Conservation (phyloP, 2,113 vertebrate genomes). For the Dendropsophus ebraccatus region DNA sequence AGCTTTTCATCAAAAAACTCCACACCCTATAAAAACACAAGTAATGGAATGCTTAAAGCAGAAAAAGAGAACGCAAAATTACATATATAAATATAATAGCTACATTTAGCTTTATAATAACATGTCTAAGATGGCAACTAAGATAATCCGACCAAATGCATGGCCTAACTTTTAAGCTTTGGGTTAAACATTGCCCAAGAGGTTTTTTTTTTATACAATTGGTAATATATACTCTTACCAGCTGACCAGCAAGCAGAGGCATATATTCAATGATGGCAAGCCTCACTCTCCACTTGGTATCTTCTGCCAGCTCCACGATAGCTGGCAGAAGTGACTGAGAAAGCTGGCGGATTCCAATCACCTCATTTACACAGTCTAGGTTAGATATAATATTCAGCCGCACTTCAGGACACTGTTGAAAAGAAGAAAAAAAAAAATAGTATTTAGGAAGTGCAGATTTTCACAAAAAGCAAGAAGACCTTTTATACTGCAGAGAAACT, state of each 20-base stretch:
- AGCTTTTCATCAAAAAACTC: slow-evolving; percentile 94
- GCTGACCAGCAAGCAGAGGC: slow-evolving; percentile 88
- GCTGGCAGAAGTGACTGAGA: slow-evolving; percentile 89
- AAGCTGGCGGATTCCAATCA: slow-evolving; percentile 88
- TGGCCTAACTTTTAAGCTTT: too few species aligned
- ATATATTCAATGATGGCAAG: slow-evolving; percentile 91
- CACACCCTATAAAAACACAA: slow-evolving; percentile 77
- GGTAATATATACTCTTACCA: slow-evolving; percentile 74
- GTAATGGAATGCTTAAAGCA: neutral
- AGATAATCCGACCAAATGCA: too few species aligned
- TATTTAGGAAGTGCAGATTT: neutral
- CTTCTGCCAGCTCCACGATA: slow-evolving; percentile 89
- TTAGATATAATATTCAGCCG: slow-evolving; percentile 92
- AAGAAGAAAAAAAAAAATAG: too few species aligned
- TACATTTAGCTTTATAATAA: too few species aligned
- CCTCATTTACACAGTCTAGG: slow-evolving; percentile 89
- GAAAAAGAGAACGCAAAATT: too few species aligned
- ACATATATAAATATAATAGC: too few species aligned
- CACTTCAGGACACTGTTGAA: slow-evolving; percentile 84
- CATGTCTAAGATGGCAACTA: too few species aligned
- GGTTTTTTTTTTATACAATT: too few species aligned
- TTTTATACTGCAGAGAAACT: too few species aligned
- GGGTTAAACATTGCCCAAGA: too few species aligned
- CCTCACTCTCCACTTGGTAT: slow-evolving; percentile 90
- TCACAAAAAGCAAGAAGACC: neutral